Conservation (phyloP, 2,888 invertebrate genomes). For the Galerucella nymphaeae region DNA sequence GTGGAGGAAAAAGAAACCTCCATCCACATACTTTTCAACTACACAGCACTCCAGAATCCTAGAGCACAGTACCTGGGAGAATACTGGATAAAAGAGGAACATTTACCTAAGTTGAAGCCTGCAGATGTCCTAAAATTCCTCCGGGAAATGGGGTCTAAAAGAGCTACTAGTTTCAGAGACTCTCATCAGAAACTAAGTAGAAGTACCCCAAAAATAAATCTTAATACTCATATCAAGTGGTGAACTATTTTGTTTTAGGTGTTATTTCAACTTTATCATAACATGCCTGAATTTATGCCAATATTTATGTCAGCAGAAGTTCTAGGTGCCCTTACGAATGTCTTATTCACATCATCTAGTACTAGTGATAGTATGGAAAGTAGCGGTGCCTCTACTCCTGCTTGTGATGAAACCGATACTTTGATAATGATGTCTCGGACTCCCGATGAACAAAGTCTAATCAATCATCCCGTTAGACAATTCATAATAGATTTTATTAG, state of each 20-base stretch:
- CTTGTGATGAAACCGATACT: slow-evolving; percentile 59
- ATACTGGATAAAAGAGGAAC: too few species aligned
- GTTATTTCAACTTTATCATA: slow-evolving; percentile 94
- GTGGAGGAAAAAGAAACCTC: too few species aligned
- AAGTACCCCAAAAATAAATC: too few species aligned
- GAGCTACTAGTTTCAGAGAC: too few species aligned
- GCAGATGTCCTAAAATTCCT: too few species aligned
- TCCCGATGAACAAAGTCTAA: slow-evolving; percentile 68
- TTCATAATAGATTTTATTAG: slow-evolving; percentile 95
- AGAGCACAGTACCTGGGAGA: too few species aligned
- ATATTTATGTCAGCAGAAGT: slow-evolving; percentile 94
- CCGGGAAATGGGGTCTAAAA: too few species aligned
- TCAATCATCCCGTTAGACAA: slow-evolving; percentile 85
- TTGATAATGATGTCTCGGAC: slow-evolving; percentile 59
- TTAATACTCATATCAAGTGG: too few species aligned
- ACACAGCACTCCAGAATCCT: too few species aligned
- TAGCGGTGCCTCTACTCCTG: slow-evolving; percentile 84
- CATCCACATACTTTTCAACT: too few species aligned
- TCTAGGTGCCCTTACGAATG: slow-evolving; percentile 84
- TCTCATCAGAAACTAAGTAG: too few species aligned
- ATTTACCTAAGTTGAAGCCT: too few species aligned
- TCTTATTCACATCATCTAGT: slow-evolving; percentile 78
- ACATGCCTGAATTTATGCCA: slow-evolving; percentile 91
- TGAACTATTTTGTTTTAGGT: slow-evolving; percentile 69
- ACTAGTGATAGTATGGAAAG: slow-evolving; percentile 75